Evolutionary conservation across 2,888 invertebrate species (phyloP).

Genomic region (Luperina nickerlii): DNA sequence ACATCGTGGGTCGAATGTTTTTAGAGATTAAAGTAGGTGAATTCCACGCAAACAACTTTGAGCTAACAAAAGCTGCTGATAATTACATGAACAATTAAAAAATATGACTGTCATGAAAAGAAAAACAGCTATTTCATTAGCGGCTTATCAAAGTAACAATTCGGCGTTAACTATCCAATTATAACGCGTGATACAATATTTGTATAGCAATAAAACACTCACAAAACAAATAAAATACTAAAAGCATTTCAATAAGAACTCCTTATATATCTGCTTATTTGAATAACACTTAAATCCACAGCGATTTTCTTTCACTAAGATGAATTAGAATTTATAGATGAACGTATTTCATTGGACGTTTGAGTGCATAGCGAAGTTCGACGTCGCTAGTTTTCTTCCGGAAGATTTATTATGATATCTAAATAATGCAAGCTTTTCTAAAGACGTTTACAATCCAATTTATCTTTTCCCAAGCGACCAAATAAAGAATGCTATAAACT

Average conservation of each 20-base stretch:
- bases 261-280: slow-evolving; percentile 44
- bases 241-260: slow-evolving; percentile 50
- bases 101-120: neutral
- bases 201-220: slow-evolving; percentile 47
- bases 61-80: neutral
- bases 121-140: neutral
- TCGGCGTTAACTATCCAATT: slow-evolving; percentile 25
- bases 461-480: slow-evolving; percentile 49
- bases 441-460: slow-evolving; percentile 61
- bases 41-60: neutral
- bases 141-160: slow-evolving; percentile 1
- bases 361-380: slow-evolving; percentile 40
- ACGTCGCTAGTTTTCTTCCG: slow-evolving; percentile 43
- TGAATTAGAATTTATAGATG: slow-evolving; percentile 44
- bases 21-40: neutral
- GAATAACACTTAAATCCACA: slow-evolving; percentile 34
- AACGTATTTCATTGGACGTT: slow-evolving; percentile 44
- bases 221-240: slow-evolving; percentile 41
- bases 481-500: slow-evolving; percentile 57
- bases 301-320: slow-evolving; percentile 40
- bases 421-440: slow-evolving; percentile 55
- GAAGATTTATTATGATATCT: slow-evolving; percentile 59
- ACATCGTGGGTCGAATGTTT: too few relatives aligned
- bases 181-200: slow-evolving; percentile 27
- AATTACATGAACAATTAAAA: neutral